Evolutionary conservation across 35 echinoderm and acorn worm genomes (phyloP).

Genomic region (Lytechinus variegatus): DNA sequence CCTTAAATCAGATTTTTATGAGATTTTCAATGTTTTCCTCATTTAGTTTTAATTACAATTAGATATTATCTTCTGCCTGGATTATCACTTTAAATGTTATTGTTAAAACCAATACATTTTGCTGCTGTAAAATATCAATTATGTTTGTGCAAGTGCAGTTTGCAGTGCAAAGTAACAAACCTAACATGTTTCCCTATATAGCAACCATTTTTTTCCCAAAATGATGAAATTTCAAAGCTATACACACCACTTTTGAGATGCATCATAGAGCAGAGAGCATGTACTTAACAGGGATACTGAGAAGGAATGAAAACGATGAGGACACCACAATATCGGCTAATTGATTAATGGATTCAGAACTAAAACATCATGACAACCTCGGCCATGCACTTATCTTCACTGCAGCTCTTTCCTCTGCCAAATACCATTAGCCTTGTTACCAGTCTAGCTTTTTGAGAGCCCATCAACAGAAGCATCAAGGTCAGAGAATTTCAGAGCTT

Average conservation of each 20-base stretch:
- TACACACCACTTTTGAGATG: too few relatives aligned
- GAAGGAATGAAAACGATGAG: neutral
- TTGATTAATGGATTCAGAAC: constrained; percentile 37
- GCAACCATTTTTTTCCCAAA: too few relatives aligned
- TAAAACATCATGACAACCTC: constrained; percentile 44
- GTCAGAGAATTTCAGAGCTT: constrained; percentile 30
- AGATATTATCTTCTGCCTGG: too few relatives aligned
- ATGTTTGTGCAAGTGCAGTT: too few relatives aligned
- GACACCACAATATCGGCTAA: constrained; percentile 15
- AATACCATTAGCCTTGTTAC: constrained; percentile 14
- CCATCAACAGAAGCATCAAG: constrained; percentile 27
- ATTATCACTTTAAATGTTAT: too few relatives aligned
- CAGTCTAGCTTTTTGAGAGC: neutral
- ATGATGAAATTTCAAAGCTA: too few relatives aligned
- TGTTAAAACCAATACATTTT: neutral
- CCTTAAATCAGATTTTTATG: too few relatives aligned
- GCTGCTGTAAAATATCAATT: neutral
- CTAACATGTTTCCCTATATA: too few relatives aligned
- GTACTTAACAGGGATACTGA: neutral
- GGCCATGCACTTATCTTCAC: neutral
- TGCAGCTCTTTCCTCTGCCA: neutral
- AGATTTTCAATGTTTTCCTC: too few relatives aligned
- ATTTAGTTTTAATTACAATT: too few relatives aligned
- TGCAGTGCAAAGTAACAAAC: too few relatives aligned
- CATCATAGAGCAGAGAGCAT: neutral